A percentile compares a stretch with the other conserved stretches of the same genome.
phyloP scores from a whole-genome alignment of 2,888 invertebrate genomes.

The Anthophora plumipes region DNA sequence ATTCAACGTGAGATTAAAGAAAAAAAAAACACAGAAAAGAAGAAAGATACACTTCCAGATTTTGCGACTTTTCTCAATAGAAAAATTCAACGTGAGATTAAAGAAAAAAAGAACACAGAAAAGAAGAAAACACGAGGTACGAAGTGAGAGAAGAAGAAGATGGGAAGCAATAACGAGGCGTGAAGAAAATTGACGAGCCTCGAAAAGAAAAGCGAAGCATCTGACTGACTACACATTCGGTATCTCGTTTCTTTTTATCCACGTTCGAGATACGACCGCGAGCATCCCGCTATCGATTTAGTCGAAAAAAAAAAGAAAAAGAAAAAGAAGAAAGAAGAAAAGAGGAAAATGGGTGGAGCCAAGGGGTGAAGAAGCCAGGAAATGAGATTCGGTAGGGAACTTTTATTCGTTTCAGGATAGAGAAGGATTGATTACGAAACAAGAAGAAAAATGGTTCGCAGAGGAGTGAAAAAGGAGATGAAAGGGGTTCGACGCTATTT shows the following conservation, averaged over 20 bases:
- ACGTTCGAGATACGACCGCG: neutral
- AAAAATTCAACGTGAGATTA: no score
- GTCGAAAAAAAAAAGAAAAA: neutral
- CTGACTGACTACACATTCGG: neutral
- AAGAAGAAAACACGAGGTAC: neutral
- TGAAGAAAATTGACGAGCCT: conserved; percentile 13
- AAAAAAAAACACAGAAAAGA: no score
- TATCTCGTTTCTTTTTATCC: conserved; percentile 36
- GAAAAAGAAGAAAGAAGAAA: neutral
- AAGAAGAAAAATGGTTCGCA: no score
- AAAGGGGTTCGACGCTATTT: neutral
- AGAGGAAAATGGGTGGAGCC: no score
- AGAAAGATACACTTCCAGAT: no score
- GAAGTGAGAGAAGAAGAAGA: neutral
- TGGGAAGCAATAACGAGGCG: neutral
- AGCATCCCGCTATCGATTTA: conserved; percentile 16
- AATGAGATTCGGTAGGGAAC: conserved; percentile 6
- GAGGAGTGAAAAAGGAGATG: neutral
- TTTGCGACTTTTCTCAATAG: no score
- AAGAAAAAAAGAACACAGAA: no score
- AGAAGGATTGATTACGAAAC: no score
- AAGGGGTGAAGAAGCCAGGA: neutral
- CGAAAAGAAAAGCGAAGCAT: neutral
- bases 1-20: no score
- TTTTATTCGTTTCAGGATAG: conserved; percentile 12